Evolutionary conservation across 2,797 vertebrate species (phyloP), one percentile per base, ranked within the genome.

Genomic region (Simalia tracyae): DNA sequence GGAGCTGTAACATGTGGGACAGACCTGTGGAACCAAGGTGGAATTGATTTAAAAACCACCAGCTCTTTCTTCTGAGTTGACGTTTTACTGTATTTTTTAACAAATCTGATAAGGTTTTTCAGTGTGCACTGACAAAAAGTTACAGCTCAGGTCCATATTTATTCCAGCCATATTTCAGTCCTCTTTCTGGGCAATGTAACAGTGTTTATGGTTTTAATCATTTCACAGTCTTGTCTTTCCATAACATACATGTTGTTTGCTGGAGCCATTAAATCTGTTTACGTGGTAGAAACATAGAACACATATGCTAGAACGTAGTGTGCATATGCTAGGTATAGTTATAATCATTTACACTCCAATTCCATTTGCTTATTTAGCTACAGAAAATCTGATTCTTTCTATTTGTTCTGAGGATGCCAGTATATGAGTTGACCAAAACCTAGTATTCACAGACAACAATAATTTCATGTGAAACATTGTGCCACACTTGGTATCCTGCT

Each of bases 401-500:
- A 4, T 87, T 93, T 93, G 46, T 66, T 60, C 6, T 91, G 87
- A 84, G 60, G 42, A 26, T 60, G 92, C 7, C 54, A 66, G 46
- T 87, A 89, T 54, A 61, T 81, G 89, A 94, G 72, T 5, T 59
- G 50, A 95, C 93, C 66, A 94, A 92, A 94, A 24, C 17, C 12
- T 94, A 72, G 92, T 96, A 89, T 95, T 96, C 81, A 92, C 36
- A 90, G 81, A 50, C 2, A 0, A 26, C 59, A 59, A 24, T 86
- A 46, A 91, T 94, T 92, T 94, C 89, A 91, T 56, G 81, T 0
- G 0, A n/a, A 94, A 89, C 64, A 91, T 72, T 91, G 14, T 89
- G 15, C n/a, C 90, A 26, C 61, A 56, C 89, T 95, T 94, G 2
- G 60, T 95, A 94, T 61, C n/a, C 93, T 94, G 76, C 90, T 96